Conservation (phyloP, 2,797 vertebrate genomes). For the Thalassophryne amazonica region DNA sequence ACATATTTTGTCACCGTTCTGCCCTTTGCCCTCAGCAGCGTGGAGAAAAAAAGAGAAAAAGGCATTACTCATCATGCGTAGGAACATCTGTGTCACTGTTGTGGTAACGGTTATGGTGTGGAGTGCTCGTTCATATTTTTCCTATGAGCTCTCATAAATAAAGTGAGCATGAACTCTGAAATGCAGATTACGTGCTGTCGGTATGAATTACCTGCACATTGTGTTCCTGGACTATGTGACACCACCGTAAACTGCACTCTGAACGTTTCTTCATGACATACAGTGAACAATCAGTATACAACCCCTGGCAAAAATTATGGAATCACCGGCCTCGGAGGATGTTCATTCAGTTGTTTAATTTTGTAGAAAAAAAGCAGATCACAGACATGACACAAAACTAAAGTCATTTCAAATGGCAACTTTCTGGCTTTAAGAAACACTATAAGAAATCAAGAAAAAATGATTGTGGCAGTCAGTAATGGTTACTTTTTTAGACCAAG, state of each 20-base stretch:
- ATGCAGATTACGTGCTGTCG: constrained; percentile 43
- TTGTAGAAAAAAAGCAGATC: too few species aligned
- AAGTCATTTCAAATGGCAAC: too few species aligned
- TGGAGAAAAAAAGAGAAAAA: constrained; percentile 4
- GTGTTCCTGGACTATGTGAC: constrained; percentile 21
- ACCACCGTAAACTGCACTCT: neutral
- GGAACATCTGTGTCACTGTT: constrained; percentile 65
- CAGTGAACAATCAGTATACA: too few species aligned
- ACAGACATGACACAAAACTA: too few species aligned
- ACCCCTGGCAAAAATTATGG: too few species aligned
- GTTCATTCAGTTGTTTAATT: too few species aligned
- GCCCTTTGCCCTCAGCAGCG: constrained; percentile 24
- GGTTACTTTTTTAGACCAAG: too few species aligned
- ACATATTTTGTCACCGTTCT: constrained; percentile 58
- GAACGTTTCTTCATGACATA: neutral
- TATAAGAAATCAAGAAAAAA: too few species aligned
- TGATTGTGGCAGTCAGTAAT: too few species aligned
- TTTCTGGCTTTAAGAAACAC: too few species aligned
- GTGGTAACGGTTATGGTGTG: constrained; percentile 51
- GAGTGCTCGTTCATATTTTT: constrained; percentile 46
- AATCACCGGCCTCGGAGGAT: too few species aligned
- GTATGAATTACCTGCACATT: constrained; percentile 17
- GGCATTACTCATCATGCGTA: constrained; percentile 34
- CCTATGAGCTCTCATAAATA: constrained; percentile 47
- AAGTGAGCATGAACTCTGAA: constrained; percentile 37